Percentiles rank a stretch among this genome's conserved stretches.
Conservation (phyloP, 2,888 invertebrate genomes). For the Synergus japonicus region DNA sequence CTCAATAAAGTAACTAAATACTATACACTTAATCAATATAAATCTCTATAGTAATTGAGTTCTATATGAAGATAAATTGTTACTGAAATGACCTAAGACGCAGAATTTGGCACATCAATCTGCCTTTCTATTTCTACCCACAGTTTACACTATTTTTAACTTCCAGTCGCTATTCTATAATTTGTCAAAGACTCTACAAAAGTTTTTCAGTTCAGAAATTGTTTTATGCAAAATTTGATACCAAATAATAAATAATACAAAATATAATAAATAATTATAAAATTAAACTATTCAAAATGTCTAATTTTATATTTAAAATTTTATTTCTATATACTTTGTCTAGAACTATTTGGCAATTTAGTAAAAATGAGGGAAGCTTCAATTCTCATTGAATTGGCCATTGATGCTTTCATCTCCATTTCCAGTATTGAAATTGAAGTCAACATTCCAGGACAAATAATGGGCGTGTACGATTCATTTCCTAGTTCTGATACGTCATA, state of each 20-base stretch:
- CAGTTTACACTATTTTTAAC: not conserved
- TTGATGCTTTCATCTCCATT: not conserved
- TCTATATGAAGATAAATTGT: not conserved
- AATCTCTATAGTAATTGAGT: not conserved
- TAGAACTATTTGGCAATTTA: no score
- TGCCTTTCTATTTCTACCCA: not conserved
- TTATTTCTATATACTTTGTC: no score
- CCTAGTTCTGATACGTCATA: not conserved
- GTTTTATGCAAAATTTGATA: no score
- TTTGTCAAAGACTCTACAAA: not conserved
- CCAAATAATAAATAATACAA: not conserved
- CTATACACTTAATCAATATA: not conserved
- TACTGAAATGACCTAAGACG: not conserved
- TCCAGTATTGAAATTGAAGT: not conserved
- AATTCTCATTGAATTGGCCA: not conserved
- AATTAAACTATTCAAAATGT: no score
- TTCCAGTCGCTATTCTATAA: not conserved
- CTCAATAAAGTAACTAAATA: not conserved
- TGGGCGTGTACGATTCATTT: constrained; percentile 28
- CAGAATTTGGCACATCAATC: not conserved
- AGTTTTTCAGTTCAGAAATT: not conserved
- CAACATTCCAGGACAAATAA: constrained; percentile 18
- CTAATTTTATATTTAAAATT: no score
- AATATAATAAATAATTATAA: no score
- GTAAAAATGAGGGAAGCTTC: not conserved